Evolutionary conservation across 2,113 vertebrate species (phyloP).

Genomic region (Tonatia bakeri): DNA sequence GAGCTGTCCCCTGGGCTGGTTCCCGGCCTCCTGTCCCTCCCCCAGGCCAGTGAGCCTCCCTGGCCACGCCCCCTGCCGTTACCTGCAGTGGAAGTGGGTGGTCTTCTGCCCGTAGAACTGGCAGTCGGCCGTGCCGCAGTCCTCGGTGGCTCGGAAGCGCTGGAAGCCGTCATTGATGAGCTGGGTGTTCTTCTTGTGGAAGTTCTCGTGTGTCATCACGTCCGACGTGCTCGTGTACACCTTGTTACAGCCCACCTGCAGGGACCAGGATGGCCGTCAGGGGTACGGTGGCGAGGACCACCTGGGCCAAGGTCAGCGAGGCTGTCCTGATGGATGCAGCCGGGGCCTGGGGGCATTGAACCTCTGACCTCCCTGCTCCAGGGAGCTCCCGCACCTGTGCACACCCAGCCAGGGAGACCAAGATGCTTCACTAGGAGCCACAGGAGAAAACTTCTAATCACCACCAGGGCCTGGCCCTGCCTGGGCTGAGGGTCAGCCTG

Average conservation of each 20-base stretch:
- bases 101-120: slow-evolving; percentile 99
- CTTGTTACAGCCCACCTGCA: slow-evolving; percentile 98
- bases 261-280: slow-evolving; percentile 52
- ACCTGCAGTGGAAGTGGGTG: slow-evolving; percentile 99
- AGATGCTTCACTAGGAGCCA: background rate
- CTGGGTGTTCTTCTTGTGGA: slow-evolving; percentile 99
- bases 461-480: background rate
- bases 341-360: background rate
- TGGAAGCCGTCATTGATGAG: slow-evolving; percentile 99
- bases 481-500: accelerated
- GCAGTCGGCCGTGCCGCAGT: slow-evolving; percentile 95
- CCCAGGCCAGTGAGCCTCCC: background rate
- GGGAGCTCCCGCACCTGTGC: background rate
- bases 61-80: background rate
- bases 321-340: background rate
- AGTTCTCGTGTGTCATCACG: slow-evolving; percentile 99
- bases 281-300: accelerated
- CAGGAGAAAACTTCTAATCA: background rate
- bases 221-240: slow-evolving; percentile 99
- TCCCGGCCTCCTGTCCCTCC: accelerated
- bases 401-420: accelerated
- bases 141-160: slow-evolving; percentile 97
- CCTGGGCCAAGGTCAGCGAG: background rate
- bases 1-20: accelerated
- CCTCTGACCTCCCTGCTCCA: background rate